These are phyloP conservation scores for Daubentonia madagascariensis DNA, from an alignment of 2,113 vertebrate genomes.

Conservation along the genomic window DNA sequence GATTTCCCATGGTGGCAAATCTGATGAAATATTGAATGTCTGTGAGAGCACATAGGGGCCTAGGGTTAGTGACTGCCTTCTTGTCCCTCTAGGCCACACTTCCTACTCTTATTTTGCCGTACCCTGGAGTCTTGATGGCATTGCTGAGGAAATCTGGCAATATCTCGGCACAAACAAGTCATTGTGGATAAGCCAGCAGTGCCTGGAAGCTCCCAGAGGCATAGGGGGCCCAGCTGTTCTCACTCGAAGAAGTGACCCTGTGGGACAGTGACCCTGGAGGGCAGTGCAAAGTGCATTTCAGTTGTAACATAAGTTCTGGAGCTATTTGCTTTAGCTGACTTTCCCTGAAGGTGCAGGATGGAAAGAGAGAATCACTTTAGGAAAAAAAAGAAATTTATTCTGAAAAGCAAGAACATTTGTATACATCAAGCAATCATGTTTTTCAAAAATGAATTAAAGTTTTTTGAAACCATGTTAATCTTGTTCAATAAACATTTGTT, in stretches of 20 bases:
- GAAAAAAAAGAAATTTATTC: neutral
- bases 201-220: neutral
- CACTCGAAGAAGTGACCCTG: slow-evolving; percentile 38
- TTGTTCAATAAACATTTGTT: slow-evolving; percentile 1
- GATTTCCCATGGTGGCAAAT: slow-evolving; percentile 25
- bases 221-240: slow-evolving; percentile 26
- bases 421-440: neutral
- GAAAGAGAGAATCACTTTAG: neutral
- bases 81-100: slow-evolving; percentile 15
- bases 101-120: neutral
- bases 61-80: neutral
- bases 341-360: neutral
- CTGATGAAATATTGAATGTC: neutral
- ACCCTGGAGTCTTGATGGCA: neutral
- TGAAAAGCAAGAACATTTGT: neutral
- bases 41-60: neutral
- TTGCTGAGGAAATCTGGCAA: neutral
- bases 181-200: neutral
- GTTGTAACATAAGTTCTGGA: slow-evolving; percentile 48
- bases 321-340: slow-evolving; percentile 24
- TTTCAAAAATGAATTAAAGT: slow-evolving; percentile 17
- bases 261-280: slow-evolving; percentile 21
- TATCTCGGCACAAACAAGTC: neutral
- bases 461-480: slow-evolving; percentile 14
- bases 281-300: neutral